Conservation (phyloP, 2,888 invertebrate species). For the Tachystola acroxantha region DNA sequence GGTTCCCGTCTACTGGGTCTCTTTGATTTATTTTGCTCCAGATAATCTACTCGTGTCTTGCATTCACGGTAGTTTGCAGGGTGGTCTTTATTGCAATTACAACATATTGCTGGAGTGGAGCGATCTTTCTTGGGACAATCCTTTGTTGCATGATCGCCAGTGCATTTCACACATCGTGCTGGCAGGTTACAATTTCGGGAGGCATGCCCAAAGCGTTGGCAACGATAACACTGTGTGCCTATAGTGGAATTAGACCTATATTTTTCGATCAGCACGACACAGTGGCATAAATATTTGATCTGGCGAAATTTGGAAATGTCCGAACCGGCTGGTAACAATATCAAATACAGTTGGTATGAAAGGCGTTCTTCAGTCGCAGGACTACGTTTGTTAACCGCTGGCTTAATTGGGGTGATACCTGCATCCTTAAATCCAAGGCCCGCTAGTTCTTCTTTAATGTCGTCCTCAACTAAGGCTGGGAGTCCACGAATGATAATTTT, state of each 20-base stretch:
- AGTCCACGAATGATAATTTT: slow-evolving; percentile 2
- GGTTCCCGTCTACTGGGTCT: too few species aligned
- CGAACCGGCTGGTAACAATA: slow-evolving; percentile 1
- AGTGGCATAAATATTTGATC: slow-evolving; percentile 5
- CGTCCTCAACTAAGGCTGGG: background rate
- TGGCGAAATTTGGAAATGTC: slow-evolving; percentile 1
- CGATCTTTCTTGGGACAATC: too few species aligned
- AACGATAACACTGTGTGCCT: too few species aligned
- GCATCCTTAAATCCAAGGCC: slow-evolving; percentile 1
- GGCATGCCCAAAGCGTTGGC: too few species aligned
- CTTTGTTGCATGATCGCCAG: too few species aligned
- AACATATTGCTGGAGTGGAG: too few species aligned
- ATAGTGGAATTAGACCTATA: background rate
- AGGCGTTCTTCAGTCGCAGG: background rate
- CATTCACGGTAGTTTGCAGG: too few species aligned
- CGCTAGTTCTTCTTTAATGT: background rate
- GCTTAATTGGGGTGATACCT: background rate
- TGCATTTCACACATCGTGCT: too few species aligned
- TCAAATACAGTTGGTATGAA: background rate
- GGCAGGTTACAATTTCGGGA: too few species aligned
- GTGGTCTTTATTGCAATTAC: too few species aligned
- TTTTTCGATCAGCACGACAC: background rate
- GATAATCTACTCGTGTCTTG: too few species aligned
- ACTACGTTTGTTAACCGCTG: background rate
- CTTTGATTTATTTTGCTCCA: too few species aligned